A percentile compares a stretch with the other conserved stretches of the same genome.
Evolutionary conservation across 2,797 vertebrate genomes (phyloP).

Genomic region (Siniperca obscura): DNA sequence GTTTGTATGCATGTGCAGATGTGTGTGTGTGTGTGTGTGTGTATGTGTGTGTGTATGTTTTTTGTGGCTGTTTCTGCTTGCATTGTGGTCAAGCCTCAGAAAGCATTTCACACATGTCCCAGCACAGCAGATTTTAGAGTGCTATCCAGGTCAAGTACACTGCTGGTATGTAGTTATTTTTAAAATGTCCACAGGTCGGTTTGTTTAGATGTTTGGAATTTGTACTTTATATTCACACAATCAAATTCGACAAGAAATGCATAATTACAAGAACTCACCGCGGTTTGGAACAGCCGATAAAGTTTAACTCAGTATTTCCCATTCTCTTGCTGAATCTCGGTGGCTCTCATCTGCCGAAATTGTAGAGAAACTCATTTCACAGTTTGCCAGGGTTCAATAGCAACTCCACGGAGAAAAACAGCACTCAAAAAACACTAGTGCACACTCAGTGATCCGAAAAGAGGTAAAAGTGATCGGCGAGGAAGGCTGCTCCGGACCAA

Average conservation of each 20-base stretch:
- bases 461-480: constrained; percentile 40
- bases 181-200: constrained; percentile 26
- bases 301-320: constrained; percentile 79
- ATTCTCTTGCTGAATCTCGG: constrained; percentile 67
- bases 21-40: constrained; percentile 8
- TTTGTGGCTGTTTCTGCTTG: constrained; percentile 28
- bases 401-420: constrained; percentile 47
- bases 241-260: not conserved
- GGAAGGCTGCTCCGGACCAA: constrained; percentile 59
- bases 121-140: constrained; percentile 32
- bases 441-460: constrained; percentile 37
- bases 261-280: constrained; percentile 77
- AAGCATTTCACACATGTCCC: constrained; percentile 39
- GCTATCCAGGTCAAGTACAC: constrained; percentile 18
- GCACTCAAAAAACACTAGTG: constrained; percentile 20
- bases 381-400: constrained; percentile 52
- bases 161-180: not conserved
- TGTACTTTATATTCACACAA: not conserved
- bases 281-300: constrained; percentile 73
- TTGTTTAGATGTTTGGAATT: not conserved
- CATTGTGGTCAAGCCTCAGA: constrained; percentile 30
- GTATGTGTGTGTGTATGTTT: constrained; percentile 1
- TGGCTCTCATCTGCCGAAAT: constrained; percentile 38
- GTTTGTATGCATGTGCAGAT: constrained; percentile 2
- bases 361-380: constrained; percentile 70